Percentiles rank a stretch among this genome's conserved stretches.
These are phyloP conservation scores for Euplagia quadripunctaria DNA, from an alignment of 2,888 invertebrate genomes.

Conservation along the genomic window DNA sequence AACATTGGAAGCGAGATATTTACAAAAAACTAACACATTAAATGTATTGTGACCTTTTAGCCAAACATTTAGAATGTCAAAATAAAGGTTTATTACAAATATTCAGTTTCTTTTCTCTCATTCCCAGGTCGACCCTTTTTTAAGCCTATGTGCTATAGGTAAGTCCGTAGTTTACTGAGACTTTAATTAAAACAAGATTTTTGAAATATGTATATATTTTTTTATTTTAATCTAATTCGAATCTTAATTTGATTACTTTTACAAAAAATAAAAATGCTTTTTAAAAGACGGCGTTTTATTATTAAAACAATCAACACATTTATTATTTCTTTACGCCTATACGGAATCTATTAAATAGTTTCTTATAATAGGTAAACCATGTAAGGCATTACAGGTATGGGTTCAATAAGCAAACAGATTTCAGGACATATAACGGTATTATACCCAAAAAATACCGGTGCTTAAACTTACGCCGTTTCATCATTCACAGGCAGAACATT, in stretches of 20 bases:
- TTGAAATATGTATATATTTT: neutral
- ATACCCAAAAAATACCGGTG: neutral
- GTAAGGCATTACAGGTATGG: neutral
- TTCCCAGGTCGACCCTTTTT: neutral
- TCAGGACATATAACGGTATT: neutral
- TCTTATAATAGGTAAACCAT: neutral
- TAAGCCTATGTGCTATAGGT: neutral
- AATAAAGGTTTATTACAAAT: too few relatives aligned
- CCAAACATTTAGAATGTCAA: too few relatives aligned
- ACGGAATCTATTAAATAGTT: constrained; percentile 6
- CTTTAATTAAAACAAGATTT: neutral
- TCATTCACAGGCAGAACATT: neutral
- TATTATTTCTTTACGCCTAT: constrained; percentile 16
- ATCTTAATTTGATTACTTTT: neutral
- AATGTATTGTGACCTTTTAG: too few relatives aligned
- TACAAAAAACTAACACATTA: too few relatives aligned
- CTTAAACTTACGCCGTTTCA: neutral
- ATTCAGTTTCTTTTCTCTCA: too few relatives aligned
- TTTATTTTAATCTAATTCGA: neutral
- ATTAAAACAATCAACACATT: constrained; percentile 13
- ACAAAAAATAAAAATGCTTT: constrained; percentile 12
- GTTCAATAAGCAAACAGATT: neutral
- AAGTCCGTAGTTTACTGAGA: neutral
- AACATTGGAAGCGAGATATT: too few relatives aligned
- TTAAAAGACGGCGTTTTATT: constrained; percentile 18